Conservation (phyloP, 2,113 vertebrate species). For the Aptenodytes forsteri region DNA sequence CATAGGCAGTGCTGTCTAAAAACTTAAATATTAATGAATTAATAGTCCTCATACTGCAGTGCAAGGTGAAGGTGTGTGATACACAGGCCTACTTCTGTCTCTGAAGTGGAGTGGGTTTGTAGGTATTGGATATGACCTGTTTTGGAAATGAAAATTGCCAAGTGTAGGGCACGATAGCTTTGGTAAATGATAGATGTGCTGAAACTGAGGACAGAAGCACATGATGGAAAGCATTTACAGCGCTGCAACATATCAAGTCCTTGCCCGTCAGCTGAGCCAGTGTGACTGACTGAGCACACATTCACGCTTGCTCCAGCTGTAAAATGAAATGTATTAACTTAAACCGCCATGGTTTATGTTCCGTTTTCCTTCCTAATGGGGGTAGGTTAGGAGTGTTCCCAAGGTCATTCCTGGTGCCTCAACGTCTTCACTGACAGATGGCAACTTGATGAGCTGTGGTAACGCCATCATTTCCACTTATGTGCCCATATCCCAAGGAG, state of each 20-base stretch:
- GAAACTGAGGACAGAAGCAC: neutral
- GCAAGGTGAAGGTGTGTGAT: neutral
- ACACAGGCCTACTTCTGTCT: neutral
- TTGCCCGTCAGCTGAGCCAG: neutral
- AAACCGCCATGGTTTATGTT: slow-evolving; percentile 23
- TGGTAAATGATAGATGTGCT: neutral
- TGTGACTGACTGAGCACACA: neutral
- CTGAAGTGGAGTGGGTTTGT: neutral
- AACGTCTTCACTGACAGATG: slow-evolving; percentile 29
- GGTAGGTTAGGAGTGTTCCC: neutral
- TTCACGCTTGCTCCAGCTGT: neutral
- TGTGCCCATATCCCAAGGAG: neutral
- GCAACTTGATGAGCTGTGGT: slow-evolving; percentile 55
- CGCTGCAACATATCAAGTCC: neutral
- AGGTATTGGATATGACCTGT: neutral
- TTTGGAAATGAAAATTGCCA: neutral
- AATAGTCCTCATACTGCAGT: neutral
- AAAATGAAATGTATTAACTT: slow-evolving; percentile 45
- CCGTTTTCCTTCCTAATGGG: neutral
- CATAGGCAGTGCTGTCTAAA: neutral
- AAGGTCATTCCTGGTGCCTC: slow-evolving; percentile 41
- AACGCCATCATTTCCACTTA: slow-evolving; percentile 43
- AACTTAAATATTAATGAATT: neutral
- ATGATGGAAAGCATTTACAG: neutral
- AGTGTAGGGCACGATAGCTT: neutral